Conservation (phyloP, 2,797 vertebrate genomes). For the Galaxias olidus region DNA sequence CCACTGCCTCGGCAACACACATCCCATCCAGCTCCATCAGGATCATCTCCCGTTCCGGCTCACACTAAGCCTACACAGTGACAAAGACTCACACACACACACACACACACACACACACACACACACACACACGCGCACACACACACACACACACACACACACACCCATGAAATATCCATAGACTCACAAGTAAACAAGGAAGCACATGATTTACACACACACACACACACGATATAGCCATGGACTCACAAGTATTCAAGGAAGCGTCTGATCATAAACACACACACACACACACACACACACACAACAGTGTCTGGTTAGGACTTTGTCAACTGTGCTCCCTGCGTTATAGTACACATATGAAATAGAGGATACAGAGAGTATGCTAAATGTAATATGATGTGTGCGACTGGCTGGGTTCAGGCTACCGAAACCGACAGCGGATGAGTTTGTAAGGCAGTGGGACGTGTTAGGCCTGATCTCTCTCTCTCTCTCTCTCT, state of each 20-base stretch:
- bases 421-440: constrained; percentile 68
- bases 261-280: too few relatives aligned
- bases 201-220: not conserved
- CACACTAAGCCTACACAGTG: constrained; percentile 48
- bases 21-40: constrained; percentile 52
- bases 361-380: constrained; percentile 42
- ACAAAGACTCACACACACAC: constrained; percentile 8
- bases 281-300: too few relatives aligned
- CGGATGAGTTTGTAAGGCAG: constrained; percentile 64
- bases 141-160: constrained; percentile 15
- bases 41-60: constrained; percentile 72
- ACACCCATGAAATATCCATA: constrained; percentile 27
- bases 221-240: not conserved
- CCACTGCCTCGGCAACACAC: constrained; percentile 32
- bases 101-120: constrained; percentile 8
- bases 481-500: constrained; percentile 24
- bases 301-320: constrained; percentile 20
- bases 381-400: constrained; percentile 70
- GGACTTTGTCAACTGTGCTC: too few relatives aligned
- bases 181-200: not conserved
- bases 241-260: too few relatives aligned
- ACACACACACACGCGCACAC: constrained; percentile 8
- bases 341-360: too few relatives aligned
- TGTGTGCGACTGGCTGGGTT: constrained; percentile 64
- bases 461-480: constrained; percentile 31